Evolutionary conservation across 2,797 vertebrate species (phyloP).

Genomic region (Megaceryle alcyon): DNA sequence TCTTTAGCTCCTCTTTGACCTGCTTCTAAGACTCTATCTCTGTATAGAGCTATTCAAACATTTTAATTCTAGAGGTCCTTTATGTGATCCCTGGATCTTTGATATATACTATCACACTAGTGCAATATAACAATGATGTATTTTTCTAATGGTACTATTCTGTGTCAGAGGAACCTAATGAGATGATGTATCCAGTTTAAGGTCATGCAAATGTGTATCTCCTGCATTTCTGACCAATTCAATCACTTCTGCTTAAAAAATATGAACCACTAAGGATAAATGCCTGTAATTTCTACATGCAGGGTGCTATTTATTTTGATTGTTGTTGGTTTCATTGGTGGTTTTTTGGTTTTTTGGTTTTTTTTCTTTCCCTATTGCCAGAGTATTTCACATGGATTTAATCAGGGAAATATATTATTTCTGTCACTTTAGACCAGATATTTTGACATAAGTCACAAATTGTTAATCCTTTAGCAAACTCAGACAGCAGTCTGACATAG

Average conservation of each 20-base stretch:
- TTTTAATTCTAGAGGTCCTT: background rate
- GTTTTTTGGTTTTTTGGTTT: too few species aligned
- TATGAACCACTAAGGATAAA: background rate
- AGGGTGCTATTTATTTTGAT: background rate
- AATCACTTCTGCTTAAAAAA: background rate
- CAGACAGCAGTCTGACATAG: conserved; percentile 45
- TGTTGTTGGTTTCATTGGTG: too few species aligned
- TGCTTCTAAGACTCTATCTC: background rate
- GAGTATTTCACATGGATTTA: conserved; percentile 35
- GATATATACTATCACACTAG: background rate
- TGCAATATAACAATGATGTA: background rate
- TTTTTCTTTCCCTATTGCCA: background rate
- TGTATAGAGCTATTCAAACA: background rate
- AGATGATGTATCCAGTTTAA: background rate
- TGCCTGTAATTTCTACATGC: background rate
- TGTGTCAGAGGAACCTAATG: background rate
- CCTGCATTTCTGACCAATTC: background rate
- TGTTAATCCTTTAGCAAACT: conserved; percentile 53
- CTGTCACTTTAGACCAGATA: conserved; percentile 35
- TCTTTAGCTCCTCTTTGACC: background rate
- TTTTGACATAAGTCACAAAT: conserved; percentile 62
- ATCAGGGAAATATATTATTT: conserved; percentile 38
- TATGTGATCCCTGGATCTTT: background rate
- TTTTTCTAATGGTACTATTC: background rate
- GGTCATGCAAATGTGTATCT: background rate